Evolutionary conservation across 2,888 invertebrate genomes (phyloP).

Genomic region (Zeuzera pyrina): DNA sequence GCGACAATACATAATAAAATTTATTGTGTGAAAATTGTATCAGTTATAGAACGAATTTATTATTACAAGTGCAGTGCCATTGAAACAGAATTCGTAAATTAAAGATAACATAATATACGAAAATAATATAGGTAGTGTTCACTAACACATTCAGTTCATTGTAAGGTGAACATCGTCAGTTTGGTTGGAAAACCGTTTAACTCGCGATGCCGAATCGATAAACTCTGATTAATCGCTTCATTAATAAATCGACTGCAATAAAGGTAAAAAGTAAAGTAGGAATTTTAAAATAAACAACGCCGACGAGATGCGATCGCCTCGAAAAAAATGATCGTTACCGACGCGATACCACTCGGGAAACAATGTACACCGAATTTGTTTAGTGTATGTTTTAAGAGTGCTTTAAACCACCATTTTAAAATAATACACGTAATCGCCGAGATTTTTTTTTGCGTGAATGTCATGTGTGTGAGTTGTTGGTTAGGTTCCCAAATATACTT

Average conservation of each 20-base stretch:
- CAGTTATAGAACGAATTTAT: too few species aligned
- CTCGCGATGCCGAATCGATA: conserved; percentile 46
- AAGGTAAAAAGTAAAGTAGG: conserved; percentile 39
- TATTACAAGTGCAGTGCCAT: too few species aligned
- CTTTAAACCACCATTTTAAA: background rate
- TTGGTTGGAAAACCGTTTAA: too few species aligned
- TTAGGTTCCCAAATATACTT: conserved; percentile 5
- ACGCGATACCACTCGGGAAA: conserved; percentile 40
- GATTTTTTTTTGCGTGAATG: too few species aligned
- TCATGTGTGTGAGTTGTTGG: conserved; percentile 25
- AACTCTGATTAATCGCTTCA: conserved; percentile 60
- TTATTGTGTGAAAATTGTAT: too few species aligned
- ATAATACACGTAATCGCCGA: too few species aligned
- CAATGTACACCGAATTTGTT: conserved; percentile 22
- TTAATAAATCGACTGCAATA: conserved; percentile 63
- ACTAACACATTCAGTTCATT: too few species aligned
- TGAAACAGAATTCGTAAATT: too few species aligned
- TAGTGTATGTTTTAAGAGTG: background rate
- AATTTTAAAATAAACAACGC: conserved; percentile 42
- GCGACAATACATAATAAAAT: too few species aligned
- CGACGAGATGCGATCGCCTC: conserved; percentile 38
- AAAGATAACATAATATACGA: too few species aligned
- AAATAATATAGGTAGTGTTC: too few species aligned
- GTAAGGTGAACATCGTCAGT: too few species aligned
- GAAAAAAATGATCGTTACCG: conserved; percentile 48